phyloP scores from a whole-genome alignment of 2,113 vertebrate genomes.

The Triplophysa siluroides region DNA sequence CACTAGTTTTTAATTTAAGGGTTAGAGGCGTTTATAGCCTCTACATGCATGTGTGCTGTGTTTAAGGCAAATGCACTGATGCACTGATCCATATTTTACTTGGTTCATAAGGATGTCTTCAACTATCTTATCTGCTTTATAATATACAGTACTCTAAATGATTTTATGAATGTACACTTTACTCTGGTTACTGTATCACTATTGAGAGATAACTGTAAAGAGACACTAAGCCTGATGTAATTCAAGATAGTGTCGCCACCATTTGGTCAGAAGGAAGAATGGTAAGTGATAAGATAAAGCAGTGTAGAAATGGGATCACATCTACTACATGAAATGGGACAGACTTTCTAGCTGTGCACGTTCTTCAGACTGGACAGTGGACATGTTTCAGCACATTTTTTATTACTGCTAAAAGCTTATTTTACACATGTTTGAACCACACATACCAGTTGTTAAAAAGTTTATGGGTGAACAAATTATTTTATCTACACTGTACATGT shows the following conservation, averaged over 20 bases:
- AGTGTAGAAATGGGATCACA: not conserved
- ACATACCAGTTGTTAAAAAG: too few relatives aligned
- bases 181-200: not conserved
- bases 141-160: not conserved
- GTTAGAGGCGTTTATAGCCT: not conserved
- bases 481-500: too few relatives aligned
- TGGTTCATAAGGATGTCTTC: too few relatives aligned
- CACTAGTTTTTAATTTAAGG: too few relatives aligned
- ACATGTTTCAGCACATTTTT: too few relatives aligned
- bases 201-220: slow-evolving; percentile 10
- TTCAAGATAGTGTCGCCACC: slow-evolving; percentile 16
- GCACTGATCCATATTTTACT: too few relatives aligned
- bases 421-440: too few relatives aligned
- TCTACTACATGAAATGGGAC: too few relatives aligned
- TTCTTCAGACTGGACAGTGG: too few relatives aligned
- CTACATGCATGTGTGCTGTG: not conserved
- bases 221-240: not conserved
- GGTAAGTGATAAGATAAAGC: not conserved
- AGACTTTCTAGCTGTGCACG: too few relatives aligned
- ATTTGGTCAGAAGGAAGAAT: slow-evolving; percentile 24
- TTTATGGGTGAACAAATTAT: too few relatives aligned
- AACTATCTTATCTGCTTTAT: not conserved
- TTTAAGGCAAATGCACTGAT: not conserved
- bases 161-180: not conserved
- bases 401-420: too few relatives aligned